Evolutionary conservation across 1,140 invertebrate species (phyloP), one percentile per base, ranked within the genome.

Genomic region (Cyclargus thomasi): DNA sequence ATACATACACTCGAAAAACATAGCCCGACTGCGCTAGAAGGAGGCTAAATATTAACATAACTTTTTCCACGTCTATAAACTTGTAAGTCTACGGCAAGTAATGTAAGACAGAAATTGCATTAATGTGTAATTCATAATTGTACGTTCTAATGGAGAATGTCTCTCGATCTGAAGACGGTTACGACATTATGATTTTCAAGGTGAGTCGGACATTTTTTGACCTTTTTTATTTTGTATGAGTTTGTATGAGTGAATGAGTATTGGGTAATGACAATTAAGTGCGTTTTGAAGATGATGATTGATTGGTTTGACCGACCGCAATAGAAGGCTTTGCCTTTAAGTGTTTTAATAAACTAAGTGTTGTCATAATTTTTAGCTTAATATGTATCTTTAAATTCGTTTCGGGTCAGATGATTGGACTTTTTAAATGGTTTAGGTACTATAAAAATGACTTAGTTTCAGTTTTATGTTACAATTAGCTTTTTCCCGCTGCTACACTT

Each of bases 111-210:
- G 39, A 47, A 47, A 47, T 47, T 16, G 39, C 39, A 47, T 14
- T 20, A 59, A 59, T 59, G 55, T 59, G 55, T 59, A 59, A 59
- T 59, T 59, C 55, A 20, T 59, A 59, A 59, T 59, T 59, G 55
- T 59, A 20, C 55, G 55, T 59, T 59, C 55, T 59, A 59, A 18
- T 20, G 17, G 55, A 20, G 55, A 59, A 59, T 20, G 55, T 20
- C 10, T 5, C 10, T n/a, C n/a, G n/a, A 17, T 20, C 53, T 21
- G 55, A 59, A 47, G 39, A 47, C 39, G 14, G 39, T 47, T 47
- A 47, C 39, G 39, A 47, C 39, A 47, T 47, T 47, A 47, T 47
- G 11, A 8, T 47, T 47, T 11, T 47, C 39, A 47, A 47, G 39
- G 39, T 47, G 39, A 47, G 14, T 14, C 7, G 39, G 14, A 8